Evolutionary conservation across 92 coral and sea anemone genomes (phyloP), one percentile per base, ranked within the genome.

Genomic region (Galaxea fascicularis): DNA sequence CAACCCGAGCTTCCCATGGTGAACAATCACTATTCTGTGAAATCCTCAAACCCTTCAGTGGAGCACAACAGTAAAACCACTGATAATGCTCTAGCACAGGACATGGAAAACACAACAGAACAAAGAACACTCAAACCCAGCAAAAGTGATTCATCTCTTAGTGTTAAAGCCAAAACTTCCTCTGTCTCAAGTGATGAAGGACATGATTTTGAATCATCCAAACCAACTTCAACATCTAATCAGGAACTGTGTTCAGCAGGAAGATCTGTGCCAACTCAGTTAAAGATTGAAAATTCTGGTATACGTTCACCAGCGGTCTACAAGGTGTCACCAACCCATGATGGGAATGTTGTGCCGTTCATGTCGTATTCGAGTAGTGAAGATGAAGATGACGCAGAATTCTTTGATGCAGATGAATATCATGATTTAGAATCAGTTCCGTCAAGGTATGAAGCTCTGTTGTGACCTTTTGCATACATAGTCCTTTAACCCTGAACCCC

Each of bases 361-460:
- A 96, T 95, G 18, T 97, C 99, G 22, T 97, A 97, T 64, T 97
- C 99, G 17, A 97, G 99, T 74, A 97, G 99, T 71, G 99, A 96
- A 39, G 99, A 97, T 80, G 99, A 96, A 35, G 98, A 94, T 76
- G 93, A 90, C 4, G 92, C 88, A 30, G 99, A 97, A 76, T 97
- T 97, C 87, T 97, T 97, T 88, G 99, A 97, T 86, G 99, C 99
- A 1, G 92, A 91, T 53, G 99, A 97, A 76, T 95, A 73, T 74
- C 94, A 93, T 13, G 90, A 96, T 14, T 49, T 27, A 31, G 89
- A 77, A 28, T 20, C 88, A 6, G 41, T 47, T 20, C 54, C 58
- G 14, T 84, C 80, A 73, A 84, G 82, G 80, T 76, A 26, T 21
- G 74, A 4, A 10, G 24, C 47, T 17, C 8, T 10, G 17, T 18